phyloP scores from a whole-genome alignment of 2,113 vertebrate species.

The Eubucco bourcierii region DNA sequence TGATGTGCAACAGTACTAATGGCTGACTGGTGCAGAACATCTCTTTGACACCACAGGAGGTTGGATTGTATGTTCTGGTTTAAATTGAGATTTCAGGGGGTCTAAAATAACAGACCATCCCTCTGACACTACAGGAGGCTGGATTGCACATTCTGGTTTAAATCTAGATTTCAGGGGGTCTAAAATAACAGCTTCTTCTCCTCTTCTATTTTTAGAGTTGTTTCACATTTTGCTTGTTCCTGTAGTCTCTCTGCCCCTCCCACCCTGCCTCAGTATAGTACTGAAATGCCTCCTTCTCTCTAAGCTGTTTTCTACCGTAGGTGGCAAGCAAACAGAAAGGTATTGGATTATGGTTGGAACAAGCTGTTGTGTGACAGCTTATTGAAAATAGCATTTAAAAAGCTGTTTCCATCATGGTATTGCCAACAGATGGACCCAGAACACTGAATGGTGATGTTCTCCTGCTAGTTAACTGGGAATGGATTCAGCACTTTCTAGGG shows the following conservation, averaged over 20 bases:
- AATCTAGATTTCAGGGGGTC: not conserved
- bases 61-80: not conserved
- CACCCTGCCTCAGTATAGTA: not conserved
- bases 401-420: conserved; percentile 72
- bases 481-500: conserved; percentile 42
- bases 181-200: conserved; percentile 4
- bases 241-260: conserved; percentile 33
- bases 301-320: conserved; percentile 69
- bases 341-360: conserved; percentile 77
- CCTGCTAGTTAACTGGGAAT: conserved; percentile 70
- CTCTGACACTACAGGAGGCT: not conserved
- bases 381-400: conserved; percentile 77
- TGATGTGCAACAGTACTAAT: not conserved
- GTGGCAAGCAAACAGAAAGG: conserved; percentile 69
- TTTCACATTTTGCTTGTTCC: not conserved
- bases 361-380: conserved; percentile 78
- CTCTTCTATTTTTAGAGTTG: conserved; percentile 15
- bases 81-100: not conserved
- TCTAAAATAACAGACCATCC: not conserved
- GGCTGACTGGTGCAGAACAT: not conserved
- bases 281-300: conserved; percentile 47
- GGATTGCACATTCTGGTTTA: not conserved
- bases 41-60: not conserved
- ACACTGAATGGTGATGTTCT: conserved; percentile 70
- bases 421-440: conserved; percentile 80